Percentiles rank a stretch among this genome's conserved stretches.
Conservation (phyloP, 2,113 vertebrate genomes). For the Tautogolabrus adspersus region DNA sequence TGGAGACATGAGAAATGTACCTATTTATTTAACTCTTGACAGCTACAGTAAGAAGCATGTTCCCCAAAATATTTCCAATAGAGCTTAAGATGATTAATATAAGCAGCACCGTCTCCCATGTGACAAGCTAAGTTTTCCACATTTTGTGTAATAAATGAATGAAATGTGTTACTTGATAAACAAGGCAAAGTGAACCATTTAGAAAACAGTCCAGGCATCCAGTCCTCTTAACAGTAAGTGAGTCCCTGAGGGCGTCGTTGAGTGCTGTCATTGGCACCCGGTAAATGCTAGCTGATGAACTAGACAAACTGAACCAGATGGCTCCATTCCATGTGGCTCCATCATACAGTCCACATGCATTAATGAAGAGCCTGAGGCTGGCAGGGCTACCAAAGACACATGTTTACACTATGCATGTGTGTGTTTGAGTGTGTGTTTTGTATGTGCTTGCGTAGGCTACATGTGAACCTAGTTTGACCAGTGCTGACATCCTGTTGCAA, state of each 20-base stretch:
- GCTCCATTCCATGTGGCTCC: conserved; percentile 60
- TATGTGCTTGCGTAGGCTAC: conserved; percentile 22
- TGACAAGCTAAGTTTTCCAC: not conserved
- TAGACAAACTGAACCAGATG: conserved; percentile 79
- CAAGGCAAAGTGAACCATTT: not conserved
- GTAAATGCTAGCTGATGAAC: conserved; percentile 64
- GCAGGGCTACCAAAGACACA: conserved; percentile 46
- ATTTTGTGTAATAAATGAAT: not conserved
- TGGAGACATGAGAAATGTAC: not conserved
- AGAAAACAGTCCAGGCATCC: not conserved
- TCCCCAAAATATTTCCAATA: not conserved
- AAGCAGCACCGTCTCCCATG: not conserved
- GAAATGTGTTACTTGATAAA: conserved; percentile 9
- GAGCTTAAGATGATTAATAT: not conserved
- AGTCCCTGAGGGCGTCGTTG: conserved; percentile 32
- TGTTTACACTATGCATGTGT: conserved; percentile 31
- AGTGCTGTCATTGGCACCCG: conserved; percentile 62
- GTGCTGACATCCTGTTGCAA: conserved; percentile 68
- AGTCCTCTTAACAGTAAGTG: conserved; percentile 16
- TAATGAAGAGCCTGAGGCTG: conserved; percentile 72
- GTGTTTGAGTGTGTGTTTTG: conserved; percentile 15
- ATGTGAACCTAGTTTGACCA: conserved; percentile 51
- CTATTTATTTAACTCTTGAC: not conserved
- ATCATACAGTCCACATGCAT: conserved; percentile 58
- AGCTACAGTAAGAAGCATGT: not conserved